Conservation (phyloP, 2,797 vertebrate species). For the Microhierax caerulescens region DNA sequence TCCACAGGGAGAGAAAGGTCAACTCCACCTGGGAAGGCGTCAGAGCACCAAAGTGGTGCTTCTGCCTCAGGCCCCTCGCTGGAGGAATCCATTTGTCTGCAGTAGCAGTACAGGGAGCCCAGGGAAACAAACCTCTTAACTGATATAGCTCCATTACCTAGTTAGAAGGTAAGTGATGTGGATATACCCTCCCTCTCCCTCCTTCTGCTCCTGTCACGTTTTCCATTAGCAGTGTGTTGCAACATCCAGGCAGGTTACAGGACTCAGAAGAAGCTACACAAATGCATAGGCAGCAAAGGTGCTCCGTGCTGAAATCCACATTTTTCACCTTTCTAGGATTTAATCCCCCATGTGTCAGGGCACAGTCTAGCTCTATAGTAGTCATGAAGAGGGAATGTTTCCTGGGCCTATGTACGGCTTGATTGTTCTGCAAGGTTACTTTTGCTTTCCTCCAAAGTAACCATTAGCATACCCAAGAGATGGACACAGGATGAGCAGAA, state of each 20-base stretch:
- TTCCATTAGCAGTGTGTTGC: background rate
- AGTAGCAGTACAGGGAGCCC: background rate
- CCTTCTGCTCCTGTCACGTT: background rate
- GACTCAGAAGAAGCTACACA: background rate
- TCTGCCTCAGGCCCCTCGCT: fast-evolving
- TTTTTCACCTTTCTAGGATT: background rate
- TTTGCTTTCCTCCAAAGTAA: background rate
- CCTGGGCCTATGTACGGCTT: background rate
- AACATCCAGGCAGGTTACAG: background rate
- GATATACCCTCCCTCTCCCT: background rate
- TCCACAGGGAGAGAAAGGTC: background rate
- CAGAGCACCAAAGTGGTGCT: background rate
- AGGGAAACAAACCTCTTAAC: background rate
- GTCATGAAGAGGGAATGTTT: background rate
- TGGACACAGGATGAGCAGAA: background rate
- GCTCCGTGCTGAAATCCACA: background rate
- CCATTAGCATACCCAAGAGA: fast-evolving
- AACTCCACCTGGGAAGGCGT: background rate
- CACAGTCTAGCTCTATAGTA: background rate
- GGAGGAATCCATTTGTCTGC: background rate
- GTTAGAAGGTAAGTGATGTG: background rate
- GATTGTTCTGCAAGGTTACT: background rate
- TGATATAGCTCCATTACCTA: background rate
- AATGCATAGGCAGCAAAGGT: background rate
- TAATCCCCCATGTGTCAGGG: background rate